Base-by-base conservation (phyloP, 2,113 vertebrate species). In the Tiliqua scincoides region DNA sequence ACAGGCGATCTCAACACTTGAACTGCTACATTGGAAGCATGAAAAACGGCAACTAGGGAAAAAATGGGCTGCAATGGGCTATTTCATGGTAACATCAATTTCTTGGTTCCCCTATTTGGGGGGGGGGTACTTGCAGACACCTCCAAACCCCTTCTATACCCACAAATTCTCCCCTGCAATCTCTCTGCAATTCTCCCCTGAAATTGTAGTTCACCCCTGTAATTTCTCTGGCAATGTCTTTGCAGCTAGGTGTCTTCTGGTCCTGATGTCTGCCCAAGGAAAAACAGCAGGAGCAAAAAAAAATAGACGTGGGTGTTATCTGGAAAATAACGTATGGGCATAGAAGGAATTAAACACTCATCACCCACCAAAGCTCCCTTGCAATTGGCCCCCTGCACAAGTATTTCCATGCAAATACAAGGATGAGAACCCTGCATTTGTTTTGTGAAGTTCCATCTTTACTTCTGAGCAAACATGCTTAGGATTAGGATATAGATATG, bases 31-130 rank as follows among this genome's bases (percentile, higher is more conserved):
- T 17, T 4, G 23, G n/a, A 71, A 82, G 48, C 35, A 79, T 61
- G 7, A 30, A 67, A 67, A 52, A 21, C 63, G 62, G 57, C 0
- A 0, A 48, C 72, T 79, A 17, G 3, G 15, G 15, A 25, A 32
- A 15, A 18, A 48, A 30, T 15, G 27, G 23, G 8, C 18, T 14
- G 17, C 8, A 30, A 35, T 82, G 43, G 48, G 65, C 23, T 37
- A 4, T 63, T 43, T 5, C 20, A 30, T 30, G 14, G 11, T 54
- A 23, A 9, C 9, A 35, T 11, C 4, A 25, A 10, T n/a, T 23
- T 17, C 4, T 43, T 48, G 43, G 72, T 11, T n/a, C n/a, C n/a
- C n/a, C n/a, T n/a, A n/a, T n/a, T n/a, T n/a, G n/a, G n/a, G n/a
- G 52, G 3, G 12, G 12, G 14, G 27, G 40, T 6, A 8, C 12